Conservation (phyloP, 2,888 invertebrate species). For the Limnephilus rhombicus region DNA sequence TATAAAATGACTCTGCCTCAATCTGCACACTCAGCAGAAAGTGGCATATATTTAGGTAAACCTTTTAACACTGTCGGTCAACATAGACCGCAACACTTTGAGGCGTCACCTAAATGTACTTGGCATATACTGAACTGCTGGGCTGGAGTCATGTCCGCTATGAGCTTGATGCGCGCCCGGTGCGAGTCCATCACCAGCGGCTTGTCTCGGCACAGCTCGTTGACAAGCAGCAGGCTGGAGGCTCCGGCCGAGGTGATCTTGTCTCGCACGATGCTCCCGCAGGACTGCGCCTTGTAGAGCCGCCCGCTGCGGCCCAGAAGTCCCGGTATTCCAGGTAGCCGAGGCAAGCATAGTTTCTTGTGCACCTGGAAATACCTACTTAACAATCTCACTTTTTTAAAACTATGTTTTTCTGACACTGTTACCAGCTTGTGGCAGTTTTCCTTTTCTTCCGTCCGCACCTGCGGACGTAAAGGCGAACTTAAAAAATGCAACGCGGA, state of each 20-base stretch:
- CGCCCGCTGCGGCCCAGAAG: conserved; percentile 73
- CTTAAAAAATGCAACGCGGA: conserved; percentile 50
- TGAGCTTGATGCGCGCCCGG: conserved; percentile 62
- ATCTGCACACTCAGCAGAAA: conserved; percentile 3
- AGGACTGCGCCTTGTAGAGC: conserved; percentile 80
- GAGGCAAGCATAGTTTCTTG: conserved; percentile 80
- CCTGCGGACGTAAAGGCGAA: conserved; percentile 56
- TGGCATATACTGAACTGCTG: conserved; percentile 75
- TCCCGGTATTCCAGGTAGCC: conserved; percentile 72
- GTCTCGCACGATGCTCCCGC: conserved; percentile 79
- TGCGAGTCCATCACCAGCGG: conserved; percentile 69
- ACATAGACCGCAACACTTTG: conserved; percentile 79
- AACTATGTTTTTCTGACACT: conserved; percentile 69
- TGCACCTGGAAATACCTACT: conserved; percentile 84
- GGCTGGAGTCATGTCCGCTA: conserved; percentile 68
- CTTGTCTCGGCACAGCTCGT: conserved; percentile 77
- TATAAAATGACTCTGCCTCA: conserved; percentile 41
- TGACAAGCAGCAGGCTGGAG: conserved; percentile 69
- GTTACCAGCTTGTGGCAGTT: conserved; percentile 66
- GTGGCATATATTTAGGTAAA: conserved; percentile 24
- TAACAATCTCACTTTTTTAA: conserved; percentile 79
- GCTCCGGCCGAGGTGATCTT: conserved; percentile 70
- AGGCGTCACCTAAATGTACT: conserved; percentile 75
- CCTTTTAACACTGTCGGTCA: conserved; percentile 69
- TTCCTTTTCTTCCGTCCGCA: conserved; percentile 62